Conservation (phyloP, 2,888 invertebrate species). For the Perithous albicinctus region DNA sequence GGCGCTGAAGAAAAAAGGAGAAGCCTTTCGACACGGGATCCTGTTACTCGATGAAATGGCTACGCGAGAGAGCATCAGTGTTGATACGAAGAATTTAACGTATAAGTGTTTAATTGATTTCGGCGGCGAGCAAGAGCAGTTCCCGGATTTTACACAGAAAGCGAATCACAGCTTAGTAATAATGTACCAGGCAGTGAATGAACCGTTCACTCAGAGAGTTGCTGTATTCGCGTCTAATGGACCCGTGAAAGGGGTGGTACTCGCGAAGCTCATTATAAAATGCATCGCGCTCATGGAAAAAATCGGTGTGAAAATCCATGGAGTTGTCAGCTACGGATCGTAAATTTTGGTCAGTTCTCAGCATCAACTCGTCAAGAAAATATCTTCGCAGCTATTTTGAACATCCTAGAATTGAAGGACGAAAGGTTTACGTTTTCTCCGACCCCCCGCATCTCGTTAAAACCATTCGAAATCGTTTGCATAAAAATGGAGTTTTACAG, state of each 20-base stretch:
- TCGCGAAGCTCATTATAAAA: conserved; percentile 57
- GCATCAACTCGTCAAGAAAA: conserved; percentile 47
- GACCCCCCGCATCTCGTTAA: conserved; percentile 71
- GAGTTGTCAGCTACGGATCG: conserved; percentile 67
- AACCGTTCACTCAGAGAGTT: conserved; percentile 66
- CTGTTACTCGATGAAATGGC: conserved; percentile 66
- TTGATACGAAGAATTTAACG: conserved; percentile 58
- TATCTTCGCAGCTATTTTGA: conserved; percentile 52
- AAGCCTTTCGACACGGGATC: conserved; percentile 49
- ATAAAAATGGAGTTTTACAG: conserved; percentile 54
- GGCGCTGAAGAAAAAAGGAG: conserved; percentile 38
- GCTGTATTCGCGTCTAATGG: conserved; percentile 68
- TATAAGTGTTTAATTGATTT: conserved; percentile 65
- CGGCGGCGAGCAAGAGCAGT: conserved; percentile 33
- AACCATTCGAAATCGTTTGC: conserved; percentile 68
- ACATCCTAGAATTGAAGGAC: conserved; percentile 61
- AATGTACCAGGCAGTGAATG: conserved; percentile 67
- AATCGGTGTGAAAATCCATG: conserved; percentile 64
- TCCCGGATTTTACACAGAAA: conserved; percentile 38
- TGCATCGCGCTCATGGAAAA: conserved; percentile 60
- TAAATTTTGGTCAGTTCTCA: conserved; percentile 64
- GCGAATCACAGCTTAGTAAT: conserved; percentile 68
- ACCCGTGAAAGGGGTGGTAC: conserved; percentile 53
- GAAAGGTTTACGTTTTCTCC: conserved; percentile 66
- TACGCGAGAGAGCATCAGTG: conserved; percentile 48